Conservation (phyloP, 2,797 vertebrate species). For the Peromyscus aztecus region DNA sequence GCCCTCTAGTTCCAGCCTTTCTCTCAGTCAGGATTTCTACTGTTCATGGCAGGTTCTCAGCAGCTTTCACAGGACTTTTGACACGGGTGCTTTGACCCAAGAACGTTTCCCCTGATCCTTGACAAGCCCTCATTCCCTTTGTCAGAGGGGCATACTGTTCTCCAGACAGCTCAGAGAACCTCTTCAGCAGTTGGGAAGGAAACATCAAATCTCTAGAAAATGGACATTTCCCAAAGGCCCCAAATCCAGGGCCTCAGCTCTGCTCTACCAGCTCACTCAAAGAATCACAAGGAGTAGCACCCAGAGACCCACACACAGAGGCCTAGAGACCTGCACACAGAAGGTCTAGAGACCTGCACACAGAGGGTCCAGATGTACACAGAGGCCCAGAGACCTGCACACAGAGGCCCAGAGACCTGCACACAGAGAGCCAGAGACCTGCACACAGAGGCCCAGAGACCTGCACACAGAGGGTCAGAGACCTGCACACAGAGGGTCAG, state of each 20-base stretch:
- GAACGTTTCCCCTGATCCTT: conserved; percentile 53
- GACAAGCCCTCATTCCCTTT: conserved; percentile 60
- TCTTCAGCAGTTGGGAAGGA: not conserved
- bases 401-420: not conserved
- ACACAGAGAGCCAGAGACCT: not conserved
- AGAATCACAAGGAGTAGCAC: not conserved
- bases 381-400: not conserved
- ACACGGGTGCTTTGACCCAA: conserved; percentile 63
- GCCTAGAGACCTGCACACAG: not conserved
- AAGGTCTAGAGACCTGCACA: not conserved
- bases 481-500: too few species aligned
- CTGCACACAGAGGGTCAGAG: not conserved
- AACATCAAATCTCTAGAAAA: conserved; percentile 13
- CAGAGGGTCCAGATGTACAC: too few species aligned
- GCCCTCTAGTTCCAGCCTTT: conserved; percentile 61
- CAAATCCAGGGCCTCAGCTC: not conserved
- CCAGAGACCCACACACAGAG: not conserved
- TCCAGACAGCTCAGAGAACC: conserved; percentile 55
- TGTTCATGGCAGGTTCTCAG: conserved; percentile 59
- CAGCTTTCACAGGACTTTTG: conserved; percentile 60
- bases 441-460: not conserved
- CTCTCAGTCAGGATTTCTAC: conserved; percentile 69
- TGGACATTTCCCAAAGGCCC: conserved; percentile 44
- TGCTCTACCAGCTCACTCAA: not conserved
- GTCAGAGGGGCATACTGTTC: conserved; percentile 55